Evolutionary conservation across 2,113 vertebrate species (phyloP).

Genomic region (Cinclus mexicanus): DNA sequence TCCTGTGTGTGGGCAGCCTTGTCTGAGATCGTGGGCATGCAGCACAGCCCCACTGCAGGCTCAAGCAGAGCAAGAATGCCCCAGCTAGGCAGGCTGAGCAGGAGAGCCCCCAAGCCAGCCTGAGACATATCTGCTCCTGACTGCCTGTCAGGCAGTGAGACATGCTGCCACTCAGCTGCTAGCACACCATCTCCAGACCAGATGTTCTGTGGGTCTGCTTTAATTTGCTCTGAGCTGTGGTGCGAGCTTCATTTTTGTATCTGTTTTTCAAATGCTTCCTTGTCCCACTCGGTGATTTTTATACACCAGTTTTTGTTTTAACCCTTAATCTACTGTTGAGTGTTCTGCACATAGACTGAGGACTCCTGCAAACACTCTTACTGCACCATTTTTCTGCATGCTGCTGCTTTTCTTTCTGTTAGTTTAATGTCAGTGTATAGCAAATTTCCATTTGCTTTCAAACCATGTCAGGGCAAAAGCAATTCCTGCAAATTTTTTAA

Average conservation of each 20-base stretch:
- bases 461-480: background rate
- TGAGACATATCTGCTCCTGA: too few relatives aligned
- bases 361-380: background rate
- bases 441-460: background rate
- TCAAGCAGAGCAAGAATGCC: background rate
- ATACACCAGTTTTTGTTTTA: background rate
- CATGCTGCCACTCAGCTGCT: slow-evolving; percentile 14
- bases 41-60: rapidly evolving
- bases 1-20: background rate
- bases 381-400: background rate
- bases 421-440: background rate
- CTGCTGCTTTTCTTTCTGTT: background rate
- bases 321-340: background rate
- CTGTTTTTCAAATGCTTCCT: background rate
- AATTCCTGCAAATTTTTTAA: background rate
- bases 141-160: background rate
- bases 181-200: slow-evolving; percentile 22
- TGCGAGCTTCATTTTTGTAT: background rate
- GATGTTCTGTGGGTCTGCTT: background rate
- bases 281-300: background rate
- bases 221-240: background rate
- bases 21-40: rapidly evolving
- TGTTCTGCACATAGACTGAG: background rate
- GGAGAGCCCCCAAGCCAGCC: background rate
- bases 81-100: background rate